Conservation (phyloP, 2,113 vertebrate genomes). For the Ariopsis seemanni region DNA sequence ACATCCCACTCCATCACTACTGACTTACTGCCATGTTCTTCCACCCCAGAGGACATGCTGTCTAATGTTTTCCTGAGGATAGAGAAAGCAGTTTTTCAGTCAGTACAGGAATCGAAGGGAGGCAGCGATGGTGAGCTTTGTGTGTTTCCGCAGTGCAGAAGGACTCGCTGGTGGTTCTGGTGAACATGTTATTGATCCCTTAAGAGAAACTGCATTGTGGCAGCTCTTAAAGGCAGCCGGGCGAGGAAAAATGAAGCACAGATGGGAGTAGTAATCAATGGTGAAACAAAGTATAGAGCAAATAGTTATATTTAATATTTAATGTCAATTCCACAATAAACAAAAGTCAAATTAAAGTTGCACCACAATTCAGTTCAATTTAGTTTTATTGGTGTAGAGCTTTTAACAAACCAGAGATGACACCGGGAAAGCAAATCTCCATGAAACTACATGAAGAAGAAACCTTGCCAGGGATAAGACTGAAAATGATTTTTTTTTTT, state of each 20-base stretch:
- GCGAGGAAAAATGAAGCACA: background rate
- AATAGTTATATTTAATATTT: background rate
- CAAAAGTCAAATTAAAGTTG: background rate
- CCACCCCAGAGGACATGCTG: background rate
- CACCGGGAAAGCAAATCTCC: background rate
- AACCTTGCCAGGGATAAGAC: background rate
- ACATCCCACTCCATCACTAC: background rate
- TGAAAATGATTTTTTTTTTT: too few relatives aligned
- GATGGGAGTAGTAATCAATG: background rate
- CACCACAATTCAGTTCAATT: background rate
- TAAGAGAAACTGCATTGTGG: background rate
- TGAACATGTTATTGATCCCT: background rate
- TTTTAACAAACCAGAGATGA: background rate
- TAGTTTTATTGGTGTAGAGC: background rate
- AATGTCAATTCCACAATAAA: background rate
- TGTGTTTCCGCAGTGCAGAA: conserved; percentile 5
- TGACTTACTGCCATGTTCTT: background rate
- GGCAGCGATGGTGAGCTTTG: background rate
- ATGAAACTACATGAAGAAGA: background rate
- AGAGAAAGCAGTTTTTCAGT: background rate
- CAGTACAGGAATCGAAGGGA: background rate
- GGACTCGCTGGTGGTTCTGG: background rate
- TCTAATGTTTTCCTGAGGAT: background rate
- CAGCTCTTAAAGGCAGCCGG: background rate
- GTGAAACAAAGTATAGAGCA: background rate